phyloP scores from a whole-genome alignment of 2,113 vertebrate species.

The Tamias sibiricus region DNA sequence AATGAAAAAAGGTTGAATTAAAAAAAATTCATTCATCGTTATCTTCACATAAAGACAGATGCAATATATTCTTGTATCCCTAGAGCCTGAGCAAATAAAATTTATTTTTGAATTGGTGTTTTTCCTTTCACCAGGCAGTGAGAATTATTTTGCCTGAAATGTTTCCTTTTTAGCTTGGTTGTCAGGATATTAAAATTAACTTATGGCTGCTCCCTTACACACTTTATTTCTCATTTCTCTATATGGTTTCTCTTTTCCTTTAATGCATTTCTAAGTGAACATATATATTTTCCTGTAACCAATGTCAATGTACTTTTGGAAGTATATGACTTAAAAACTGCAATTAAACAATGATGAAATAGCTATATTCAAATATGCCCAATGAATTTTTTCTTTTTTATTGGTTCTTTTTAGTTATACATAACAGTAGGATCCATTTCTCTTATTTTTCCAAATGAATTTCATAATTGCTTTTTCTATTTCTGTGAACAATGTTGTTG shows the following conservation, averaged over 20 bases:
- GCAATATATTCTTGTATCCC: not conserved
- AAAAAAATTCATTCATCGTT: not conserved
- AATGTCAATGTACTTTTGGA: not conserved
- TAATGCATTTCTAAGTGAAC: not conserved
- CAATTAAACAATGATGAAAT: not conserved
- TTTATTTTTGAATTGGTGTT: not conserved
- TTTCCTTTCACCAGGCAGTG: not conserved
- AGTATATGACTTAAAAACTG: not conserved
- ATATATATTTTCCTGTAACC: not conserved
- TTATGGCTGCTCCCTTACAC: not conserved
- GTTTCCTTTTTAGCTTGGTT: not conserved
- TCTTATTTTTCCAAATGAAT: too few relatives aligned
- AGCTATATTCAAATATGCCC: not conserved
- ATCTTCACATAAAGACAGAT: not conserved
- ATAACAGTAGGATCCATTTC: too few relatives aligned
- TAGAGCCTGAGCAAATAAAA: not conserved
- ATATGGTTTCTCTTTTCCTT: not conserved
- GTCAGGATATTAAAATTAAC: not conserved
- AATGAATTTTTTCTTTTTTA: not conserved
- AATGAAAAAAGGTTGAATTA: not conserved
- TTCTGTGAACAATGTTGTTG: too few relatives aligned
- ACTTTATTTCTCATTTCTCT: not conserved
- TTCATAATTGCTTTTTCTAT: too few relatives aligned
- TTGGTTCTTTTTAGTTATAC: too few relatives aligned
- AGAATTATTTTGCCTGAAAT: not conserved